Base-by-base conservation (phyloP, 2,888 invertebrate species). In the Polydesmus complanatus region DNA sequence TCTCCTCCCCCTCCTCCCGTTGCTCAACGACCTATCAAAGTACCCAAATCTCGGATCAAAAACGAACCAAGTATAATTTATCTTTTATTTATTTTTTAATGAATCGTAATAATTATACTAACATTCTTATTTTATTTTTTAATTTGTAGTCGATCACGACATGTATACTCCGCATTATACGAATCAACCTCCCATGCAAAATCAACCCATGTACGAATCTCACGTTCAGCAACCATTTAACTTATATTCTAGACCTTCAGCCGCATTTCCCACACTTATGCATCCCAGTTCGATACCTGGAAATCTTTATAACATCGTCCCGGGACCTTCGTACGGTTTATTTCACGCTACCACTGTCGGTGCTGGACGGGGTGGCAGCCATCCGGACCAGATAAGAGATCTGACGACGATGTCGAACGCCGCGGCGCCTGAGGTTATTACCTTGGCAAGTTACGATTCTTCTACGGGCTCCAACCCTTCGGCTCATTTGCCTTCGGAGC, bases 381-480 rank as follows among this genome's bases (percentile, higher is more conserved):
- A 8, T 54, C 54, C 26, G 19, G 26, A 19, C 37, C 51, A 2
- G n/a, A n/a, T n/a, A n/a, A n/a, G n/a, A n/a, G n/a, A n/a, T n/a
- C n/a, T n/a, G n/a, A n/a, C n/a, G 54, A 8, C 47, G 23, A 37
- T 54, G 22, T 8, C 47, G 21, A n/a, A n/a, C n/a, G 47, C 18
- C 11, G 18, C 48, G 11, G 27, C 54, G 11, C 60, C 60, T n/a
- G 60, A 60, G n/a, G 60, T 60, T 19, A 60, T 60, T 26, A 60
- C 27, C 54, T n/a, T 60, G n/a, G 47, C 60, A 14, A 60, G 60
- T 48, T 47, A 60, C 54, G 54, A 54, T 23, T 60, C 60, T 3
- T 21, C 54, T 8, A n/a, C 11, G 11, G 51, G 51, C 8, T 51
- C 51, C 8, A 51, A 51, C 22, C 51, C 51, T 8, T 8, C 22